A percentile compares a stretch with the other conserved stretches of the same genome.
Conservation (phyloP, 2,113 vertebrate species). For the Nestor notabilis region DNA sequence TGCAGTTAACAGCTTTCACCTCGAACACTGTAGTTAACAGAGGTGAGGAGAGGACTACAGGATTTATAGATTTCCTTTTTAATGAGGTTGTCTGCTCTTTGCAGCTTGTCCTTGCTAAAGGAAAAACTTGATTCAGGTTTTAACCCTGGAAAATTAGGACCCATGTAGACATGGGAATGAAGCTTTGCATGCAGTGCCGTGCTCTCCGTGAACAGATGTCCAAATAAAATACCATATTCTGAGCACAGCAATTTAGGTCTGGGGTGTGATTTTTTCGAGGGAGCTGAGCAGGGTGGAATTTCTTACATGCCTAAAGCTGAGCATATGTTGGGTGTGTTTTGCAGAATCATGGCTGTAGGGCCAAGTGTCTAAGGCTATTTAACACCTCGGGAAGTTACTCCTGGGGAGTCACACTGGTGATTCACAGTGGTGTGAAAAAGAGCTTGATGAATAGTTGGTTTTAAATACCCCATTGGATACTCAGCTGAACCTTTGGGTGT, state of each 20-base stretch:
- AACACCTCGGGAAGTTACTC: not conserved
- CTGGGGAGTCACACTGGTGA: not conserved
- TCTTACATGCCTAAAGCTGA: not conserved
- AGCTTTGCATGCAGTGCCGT: not conserved
- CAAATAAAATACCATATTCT: not conserved
- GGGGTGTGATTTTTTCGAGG: not conserved
- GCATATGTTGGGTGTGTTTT: not conserved
- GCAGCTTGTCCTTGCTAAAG: not conserved
- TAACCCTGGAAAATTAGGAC: not conserved
- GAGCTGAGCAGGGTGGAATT: not conserved
- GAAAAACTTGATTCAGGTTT: not conserved
- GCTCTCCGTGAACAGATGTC: not conserved
- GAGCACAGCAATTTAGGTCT: not conserved
- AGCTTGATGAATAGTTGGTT: rapidly evolving
- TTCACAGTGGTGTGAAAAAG: not conserved
- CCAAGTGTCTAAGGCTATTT: not conserved
- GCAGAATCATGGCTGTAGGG: not conserved
- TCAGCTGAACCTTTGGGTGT: not conserved
- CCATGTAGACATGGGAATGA: not conserved
- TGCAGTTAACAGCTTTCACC: not conserved
- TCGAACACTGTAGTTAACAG: not conserved
- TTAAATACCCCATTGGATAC: not conserved
- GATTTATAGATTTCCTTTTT: not conserved
- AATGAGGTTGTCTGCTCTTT: not conserved
- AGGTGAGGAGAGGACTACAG: not conserved